Base-by-base conservation (phyloP, 2,113 vertebrate species). In the Cromileptes altivelis region DNA sequence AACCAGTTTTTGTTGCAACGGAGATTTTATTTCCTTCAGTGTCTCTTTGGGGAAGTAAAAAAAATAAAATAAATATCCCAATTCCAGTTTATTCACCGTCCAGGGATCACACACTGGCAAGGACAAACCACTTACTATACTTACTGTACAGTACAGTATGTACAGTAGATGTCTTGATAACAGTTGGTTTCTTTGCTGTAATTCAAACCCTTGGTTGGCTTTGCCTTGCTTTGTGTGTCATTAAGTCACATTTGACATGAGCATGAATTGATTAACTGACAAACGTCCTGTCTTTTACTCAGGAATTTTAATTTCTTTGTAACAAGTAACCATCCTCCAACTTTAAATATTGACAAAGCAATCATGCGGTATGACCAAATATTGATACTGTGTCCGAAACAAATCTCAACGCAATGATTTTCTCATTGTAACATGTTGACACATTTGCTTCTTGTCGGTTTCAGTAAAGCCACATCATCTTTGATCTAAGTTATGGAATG, bases 311-410 rank as follows among this genome's bases (percentile, higher is more conserved):
- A 12, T 75, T 69, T 30, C 72, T 65, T 75, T 64, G 10, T 49
- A 19, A 3, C 64, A 50, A 18, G 40, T 52, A 58, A 74, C 14
- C 37, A 19, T 49, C 13, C 40, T 33, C 6, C 23, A n/a, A 3
- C 53, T 33, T 56, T 72, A 27, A 57, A 70, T 70, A 56, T 71
- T 53, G 50, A 71, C 17, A 61, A 37, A 77, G 63, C 45, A 85
- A 58, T 85, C 69, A 33, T 55, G 56, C n/a, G 4, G 21, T 19
- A 49, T 73, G 71, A 86, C 57, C 25, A 73, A 84, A 82, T 77
- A 72, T 71, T 81, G 33, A 69, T 67, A 6, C 6, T 56, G 27
- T 50, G 6, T 63, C 10, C 15, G 3, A 45, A 30, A 63, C 7
- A 53, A 60, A 75, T 56, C 11, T 75, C 18, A 13, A 45, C 30